Conservation (phyloP, 2,888 invertebrate genomes). For the Aleiodes alternator region DNA sequence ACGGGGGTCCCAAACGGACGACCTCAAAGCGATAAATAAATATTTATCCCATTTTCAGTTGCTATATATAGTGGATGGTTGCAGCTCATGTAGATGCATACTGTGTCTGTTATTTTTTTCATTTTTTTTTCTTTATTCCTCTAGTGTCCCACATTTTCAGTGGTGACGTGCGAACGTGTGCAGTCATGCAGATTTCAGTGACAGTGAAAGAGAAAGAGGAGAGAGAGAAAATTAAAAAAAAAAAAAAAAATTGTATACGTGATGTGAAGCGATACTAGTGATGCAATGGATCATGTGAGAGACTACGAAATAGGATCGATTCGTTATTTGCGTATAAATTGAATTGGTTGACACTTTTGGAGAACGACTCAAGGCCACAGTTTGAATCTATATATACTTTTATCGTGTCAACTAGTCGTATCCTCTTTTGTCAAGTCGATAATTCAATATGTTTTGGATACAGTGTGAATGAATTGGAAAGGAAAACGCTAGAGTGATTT, state of each 20-base stretch:
- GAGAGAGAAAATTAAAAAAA: neutral
- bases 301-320: conserved; percentile 43
- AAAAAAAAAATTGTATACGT: conserved; percentile 14
- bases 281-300: conserved; percentile 38
- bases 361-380: conserved; percentile 17
- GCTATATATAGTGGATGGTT: conserved; percentile 34
- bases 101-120: conserved; percentile 4
- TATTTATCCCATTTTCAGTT: conserved; percentile 62
- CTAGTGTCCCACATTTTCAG: conserved; percentile 18
- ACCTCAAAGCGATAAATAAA: conserved; percentile 63
- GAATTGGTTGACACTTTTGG: conserved; percentile 40
- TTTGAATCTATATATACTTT: conserved; percentile 15
- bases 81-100: conserved; percentile 41
- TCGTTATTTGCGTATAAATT: conserved; percentile 50
- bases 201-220: neutral
- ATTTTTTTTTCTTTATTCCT: conserved; percentile 10
- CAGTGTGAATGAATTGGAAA: neutral
- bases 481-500: too few species aligned
- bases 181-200: conserved; percentile 30
- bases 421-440: neutral
- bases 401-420: conserved; percentile 24
- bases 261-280: conserved; percentile 27
- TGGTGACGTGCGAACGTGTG: conserved; percentile 25
- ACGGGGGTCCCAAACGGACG: conserved; percentile 47
- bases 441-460: neutral